These are phyloP conservation scores for Cataglyphis altisquamis DNA, from an alignment of 2,888 invertebrate species.

Conservation along the genomic window DNA sequence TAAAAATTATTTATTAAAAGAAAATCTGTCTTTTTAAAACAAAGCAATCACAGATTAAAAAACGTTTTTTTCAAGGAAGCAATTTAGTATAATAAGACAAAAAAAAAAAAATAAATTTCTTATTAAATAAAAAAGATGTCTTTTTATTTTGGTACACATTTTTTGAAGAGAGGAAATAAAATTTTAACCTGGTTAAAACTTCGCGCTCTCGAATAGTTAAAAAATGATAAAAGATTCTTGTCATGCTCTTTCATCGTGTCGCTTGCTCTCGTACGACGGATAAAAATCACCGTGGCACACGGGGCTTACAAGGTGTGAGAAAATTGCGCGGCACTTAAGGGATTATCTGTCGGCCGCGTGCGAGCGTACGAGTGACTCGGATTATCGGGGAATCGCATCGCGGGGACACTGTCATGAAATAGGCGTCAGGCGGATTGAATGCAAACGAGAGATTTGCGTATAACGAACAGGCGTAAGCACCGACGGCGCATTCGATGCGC, in stretches of 20 bases:
- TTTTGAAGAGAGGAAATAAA: no score
- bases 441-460: slow-evolving; percentile 52
- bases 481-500: slow-evolving; percentile 24
- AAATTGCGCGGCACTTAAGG: slow-evolving; percentile 48
- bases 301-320: slow-evolving; percentile 32
- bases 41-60: no score
- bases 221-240: background rate
- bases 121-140: no score
- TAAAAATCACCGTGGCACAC: slow-evolving; percentile 33
- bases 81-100: no score
- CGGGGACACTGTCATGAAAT: slow-evolving; percentile 38
- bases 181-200: background rate
- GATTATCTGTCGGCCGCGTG: slow-evolving; percentile 38
- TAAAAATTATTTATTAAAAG: no score
- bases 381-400: slow-evolving; percentile 53
- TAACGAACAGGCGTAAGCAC: slow-evolving; percentile 41
- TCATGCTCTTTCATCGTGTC: background rate
- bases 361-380: slow-evolving; percentile 42
- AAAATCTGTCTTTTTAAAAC: no score
- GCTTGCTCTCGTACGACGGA: background rate
- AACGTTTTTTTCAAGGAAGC: no score
- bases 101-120: no score
- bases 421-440: slow-evolving; percentile 50
- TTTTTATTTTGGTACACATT: no score
- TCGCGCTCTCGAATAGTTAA: background rate